Evolutionary conservation across 1,140 invertebrate species (phyloP).

Genomic region (Drosophila sproati): DNA sequence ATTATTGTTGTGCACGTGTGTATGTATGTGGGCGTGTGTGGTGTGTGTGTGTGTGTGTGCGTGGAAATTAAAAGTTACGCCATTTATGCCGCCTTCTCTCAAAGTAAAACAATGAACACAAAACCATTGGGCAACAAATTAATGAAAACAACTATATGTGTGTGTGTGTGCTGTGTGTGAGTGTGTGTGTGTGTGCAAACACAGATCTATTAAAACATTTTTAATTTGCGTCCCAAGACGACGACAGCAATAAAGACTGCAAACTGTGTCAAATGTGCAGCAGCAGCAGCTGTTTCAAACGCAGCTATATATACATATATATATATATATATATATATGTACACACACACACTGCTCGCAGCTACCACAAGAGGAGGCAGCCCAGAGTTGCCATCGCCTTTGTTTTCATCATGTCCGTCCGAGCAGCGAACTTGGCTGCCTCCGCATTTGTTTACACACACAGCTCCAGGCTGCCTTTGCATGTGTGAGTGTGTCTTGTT

Average conservation of each 20-base stretch:
- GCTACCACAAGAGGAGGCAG: too few species aligned
- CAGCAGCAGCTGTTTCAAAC: constrained; percentile 39
- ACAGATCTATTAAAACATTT: constrained; percentile 45
- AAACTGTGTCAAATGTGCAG: constrained; percentile 38
- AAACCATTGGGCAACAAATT: constrained; percentile 28
- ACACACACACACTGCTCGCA: neutral
- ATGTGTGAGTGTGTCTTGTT: constrained; percentile 12
- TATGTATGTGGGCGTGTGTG: constrained; percentile 11
- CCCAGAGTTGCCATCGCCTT: too few species aligned
- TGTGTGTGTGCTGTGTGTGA: neutral
- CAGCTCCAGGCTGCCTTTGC: constrained; percentile 28
- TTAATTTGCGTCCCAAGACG: constrained; percentile 34
- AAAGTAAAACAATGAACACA: constrained; percentile 34
- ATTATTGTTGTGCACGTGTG: constrained; percentile 18
- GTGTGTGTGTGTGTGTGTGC: constrained; percentile 11
- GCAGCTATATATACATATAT: constrained; percentile 13
- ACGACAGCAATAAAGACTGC: constrained; percentile 6
- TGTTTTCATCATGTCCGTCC: constrained; percentile 5
- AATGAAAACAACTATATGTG: constrained; percentile 2
- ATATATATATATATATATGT: neutral
- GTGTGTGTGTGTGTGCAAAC: neutral
- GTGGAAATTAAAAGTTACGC: constrained; percentile 38
- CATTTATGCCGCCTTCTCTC: constrained; percentile 38
- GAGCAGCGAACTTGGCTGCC: constrained; percentile 14
- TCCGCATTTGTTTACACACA: constrained; percentile 46